Conservation (phyloP, 2,113 vertebrate genomes). For the Rhea americana region DNA sequence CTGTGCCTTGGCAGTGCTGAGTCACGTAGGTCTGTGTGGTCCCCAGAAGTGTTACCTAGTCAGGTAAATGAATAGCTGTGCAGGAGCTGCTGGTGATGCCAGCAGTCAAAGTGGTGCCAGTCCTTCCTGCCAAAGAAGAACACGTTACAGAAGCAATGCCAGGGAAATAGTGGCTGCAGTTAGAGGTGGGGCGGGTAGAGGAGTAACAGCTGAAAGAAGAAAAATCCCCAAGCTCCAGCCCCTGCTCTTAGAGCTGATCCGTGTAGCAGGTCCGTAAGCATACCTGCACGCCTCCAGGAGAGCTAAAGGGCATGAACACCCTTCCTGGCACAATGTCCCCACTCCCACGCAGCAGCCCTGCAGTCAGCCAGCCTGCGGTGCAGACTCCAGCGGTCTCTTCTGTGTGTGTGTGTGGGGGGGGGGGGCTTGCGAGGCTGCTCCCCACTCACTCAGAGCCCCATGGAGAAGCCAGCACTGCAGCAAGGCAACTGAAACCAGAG, state of each 20-base stretch:
- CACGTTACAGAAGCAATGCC: not conserved
- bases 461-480: not conserved
- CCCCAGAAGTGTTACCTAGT: not conserved
- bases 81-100: not conserved
- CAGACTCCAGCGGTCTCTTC: not conserved
- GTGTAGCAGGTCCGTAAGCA: not conserved
- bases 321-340: not conserved
- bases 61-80: constrained; percentile 18
- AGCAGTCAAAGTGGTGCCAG: not conserved
- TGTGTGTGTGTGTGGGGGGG: too few relatives aligned
- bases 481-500: not conserved
- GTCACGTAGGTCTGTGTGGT: not conserved
- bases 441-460: not conserved
- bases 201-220: not conserved
- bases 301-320: not conserved
- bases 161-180: not conserved
- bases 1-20: not conserved
- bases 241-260: not conserved
- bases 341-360: not conserved
- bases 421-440: not conserved
- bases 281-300: not conserved
- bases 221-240: not conserved
- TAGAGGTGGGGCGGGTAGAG: not conserved
- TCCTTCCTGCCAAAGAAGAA: not conserved
- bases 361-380: not conserved